Evolutionary conservation across 2,888 invertebrate species (phyloP).

Genomic region (Psococerastis gibbosa): DNA sequence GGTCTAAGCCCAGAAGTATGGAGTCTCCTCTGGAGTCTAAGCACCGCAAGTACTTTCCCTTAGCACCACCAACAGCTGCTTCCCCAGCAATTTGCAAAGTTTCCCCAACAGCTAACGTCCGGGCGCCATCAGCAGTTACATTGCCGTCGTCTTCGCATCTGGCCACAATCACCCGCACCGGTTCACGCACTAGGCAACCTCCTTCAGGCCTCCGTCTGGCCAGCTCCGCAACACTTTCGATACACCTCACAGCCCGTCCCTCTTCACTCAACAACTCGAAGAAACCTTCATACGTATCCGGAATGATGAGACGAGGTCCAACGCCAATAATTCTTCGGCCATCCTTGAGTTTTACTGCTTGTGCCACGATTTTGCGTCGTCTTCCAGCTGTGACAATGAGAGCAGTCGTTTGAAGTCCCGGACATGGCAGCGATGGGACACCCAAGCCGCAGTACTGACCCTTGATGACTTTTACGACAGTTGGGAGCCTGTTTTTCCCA

Average conservation of each 20-base stretch:
- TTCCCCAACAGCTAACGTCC: conserved; percentile 67
- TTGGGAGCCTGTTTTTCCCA: conserved; percentile 54
- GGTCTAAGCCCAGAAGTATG: conserved; percentile 64
- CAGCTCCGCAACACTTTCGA: conserved; percentile 72
- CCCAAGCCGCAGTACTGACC: conserved; percentile 86
- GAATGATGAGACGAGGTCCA: conserved; percentile 70
- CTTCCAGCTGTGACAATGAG: conserved; percentile 69
- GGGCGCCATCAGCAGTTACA: conserved; percentile 43
- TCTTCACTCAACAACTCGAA: conserved; percentile 90
- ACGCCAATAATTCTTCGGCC: conserved; percentile 63
- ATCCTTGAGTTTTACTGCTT: conserved; percentile 79
- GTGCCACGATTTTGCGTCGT: conserved; percentile 64
- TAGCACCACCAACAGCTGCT: conserved; percentile 41
- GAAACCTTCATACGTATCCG: conserved; percentile 77
- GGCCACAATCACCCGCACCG: conserved; percentile 43
- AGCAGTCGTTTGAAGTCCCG: conserved; percentile 70
- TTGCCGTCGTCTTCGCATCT: conserved; percentile 36
- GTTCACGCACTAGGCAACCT: conserved; percentile 61
- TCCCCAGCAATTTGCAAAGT: conserved; percentile 62
- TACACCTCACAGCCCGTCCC: conserved; percentile 74
- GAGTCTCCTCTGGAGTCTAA: conserved; percentile 68
- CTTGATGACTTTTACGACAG: conserved; percentile 78
- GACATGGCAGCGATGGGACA: conserved; percentile 70
- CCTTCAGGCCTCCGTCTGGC: conserved; percentile 47
- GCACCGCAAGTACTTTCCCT: conserved; percentile 70